phyloP scores from a whole-genome alignment of 2,888 invertebrate species.

The Patella depressa region DNA sequence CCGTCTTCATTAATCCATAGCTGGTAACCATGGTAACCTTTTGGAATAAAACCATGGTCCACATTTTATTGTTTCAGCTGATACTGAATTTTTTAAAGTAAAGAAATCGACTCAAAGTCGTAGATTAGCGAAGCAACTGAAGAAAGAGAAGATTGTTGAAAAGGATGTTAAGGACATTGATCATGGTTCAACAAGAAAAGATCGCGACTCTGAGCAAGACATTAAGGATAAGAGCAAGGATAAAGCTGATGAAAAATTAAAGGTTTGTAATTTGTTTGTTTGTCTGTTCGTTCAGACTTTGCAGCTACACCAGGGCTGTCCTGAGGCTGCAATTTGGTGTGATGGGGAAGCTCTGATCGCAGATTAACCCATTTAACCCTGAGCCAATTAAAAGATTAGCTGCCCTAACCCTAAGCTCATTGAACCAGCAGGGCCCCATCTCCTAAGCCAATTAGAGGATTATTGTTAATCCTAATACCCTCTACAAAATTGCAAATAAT shows the following conservation, averaged over 20 bases:
- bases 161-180: constrained; percentile 58
- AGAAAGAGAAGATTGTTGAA: constrained; percentile 77
- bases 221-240: constrained; percentile 12
- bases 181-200: not conserved
- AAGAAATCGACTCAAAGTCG: constrained; percentile 96
- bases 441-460: too few relatives aligned
- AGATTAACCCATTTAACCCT: too few relatives aligned
- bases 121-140: constrained; percentile 75
- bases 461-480: too few relatives aligned
- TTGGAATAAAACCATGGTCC: too few relatives aligned
- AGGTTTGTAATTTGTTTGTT: not conserved
- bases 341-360: not conserved
- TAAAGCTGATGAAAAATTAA: constrained; percentile 19
- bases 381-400: too few relatives aligned
- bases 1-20: too few relatives aligned
- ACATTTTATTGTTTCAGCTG: constrained; percentile 73
- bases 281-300: not conserved
- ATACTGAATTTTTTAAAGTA: constrained; percentile 92
- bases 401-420: too few relatives aligned
- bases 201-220: constrained; percentile 30
- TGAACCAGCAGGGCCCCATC: too few relatives aligned
- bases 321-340: too few relatives aligned
- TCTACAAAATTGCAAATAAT: too few relatives aligned
- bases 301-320: too few relatives aligned
- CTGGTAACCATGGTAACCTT: too few relatives aligned